These are phyloP conservation scores for Potamarius usumacintae DNA, from an alignment of 2,113 vertebrate species.

Conservation along the genomic window DNA sequence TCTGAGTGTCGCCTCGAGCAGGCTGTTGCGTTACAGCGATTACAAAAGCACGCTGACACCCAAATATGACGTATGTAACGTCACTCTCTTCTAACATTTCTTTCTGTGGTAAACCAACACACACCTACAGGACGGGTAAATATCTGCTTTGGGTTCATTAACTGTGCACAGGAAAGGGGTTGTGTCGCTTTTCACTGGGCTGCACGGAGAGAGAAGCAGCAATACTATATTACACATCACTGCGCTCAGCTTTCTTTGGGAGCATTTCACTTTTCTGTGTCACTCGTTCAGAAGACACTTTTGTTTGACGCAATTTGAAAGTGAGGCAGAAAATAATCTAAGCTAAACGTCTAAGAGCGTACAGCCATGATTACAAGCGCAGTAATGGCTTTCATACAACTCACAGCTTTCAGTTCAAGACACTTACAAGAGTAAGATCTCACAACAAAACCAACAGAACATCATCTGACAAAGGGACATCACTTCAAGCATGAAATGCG, in stretches of 20 bases:
- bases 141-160: neutral
- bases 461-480: no score
- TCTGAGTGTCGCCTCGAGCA: neutral
- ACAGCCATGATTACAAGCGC: no score
- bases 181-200: neutral
- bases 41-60: constrained; percentile 5
- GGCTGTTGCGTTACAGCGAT: neutral
- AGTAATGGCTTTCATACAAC: neutral
- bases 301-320: neutral
- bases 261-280: neutral
- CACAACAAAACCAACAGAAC: no score
- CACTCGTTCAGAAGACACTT: neutral
- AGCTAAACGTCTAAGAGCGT: neutral
- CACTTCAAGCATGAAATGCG: no score
- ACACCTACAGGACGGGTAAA: neutral
- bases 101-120: neutral
- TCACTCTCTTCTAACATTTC: neutral
- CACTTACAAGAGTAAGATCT: neutral
- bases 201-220: neutral
- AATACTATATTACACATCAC: neutral
- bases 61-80: neutral
- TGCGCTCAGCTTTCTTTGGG: neutral
- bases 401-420: neutral
- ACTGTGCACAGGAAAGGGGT: neutral
- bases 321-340: neutral